Base-by-base conservation (phyloP, 1,140 invertebrate species). In the Theocolax elegans region DNA sequence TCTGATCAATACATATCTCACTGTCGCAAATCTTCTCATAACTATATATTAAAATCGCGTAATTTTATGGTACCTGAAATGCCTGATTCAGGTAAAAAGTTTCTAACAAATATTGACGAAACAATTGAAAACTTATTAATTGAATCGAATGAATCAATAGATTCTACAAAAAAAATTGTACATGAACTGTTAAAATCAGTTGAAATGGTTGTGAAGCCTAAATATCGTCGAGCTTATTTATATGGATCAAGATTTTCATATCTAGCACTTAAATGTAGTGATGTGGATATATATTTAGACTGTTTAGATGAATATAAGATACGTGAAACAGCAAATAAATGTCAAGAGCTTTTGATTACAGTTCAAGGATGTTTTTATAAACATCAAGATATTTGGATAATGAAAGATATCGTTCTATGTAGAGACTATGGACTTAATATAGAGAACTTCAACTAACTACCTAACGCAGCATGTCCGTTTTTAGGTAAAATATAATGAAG, bases 391-490 rank as follows among this genome's bases (percentile, higher is more conserved):
- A 9, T 58, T 54, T 77, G 74, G 77, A 35, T 53, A 51, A 42
- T 76, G 21, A 59, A 51, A 17, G 40, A 72, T 29, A 48, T 67
- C 48, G 25, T 75, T 23, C 1, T 21, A n/a, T 19, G 10, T 0
- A 23, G 40, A 31, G 81, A 78, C 40, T 85, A 88, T 79, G 82
- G 86, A 1, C 79, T 89, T 12, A 83, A 85, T 67, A 83, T 87
- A 13, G 84, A 88, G 75, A 89, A 89, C 74, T 88, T 88, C 70
- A 73, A 86, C 64, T 88, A 87, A 70, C 77, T 78, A 13, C 66
- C 78, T 8, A 44, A 81, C 15, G 72, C 87, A 13, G 76, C 86
- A 31, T 87, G 86, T 70, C 86, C 87, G 25, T 83, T 81, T 27
- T 63, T 86, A 12, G 88, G 87, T 2, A 13, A 58, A 2, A 48